Evolutionary conservation across 2,888 invertebrate species (phyloP).

Genomic region (Troilus luridus): DNA sequence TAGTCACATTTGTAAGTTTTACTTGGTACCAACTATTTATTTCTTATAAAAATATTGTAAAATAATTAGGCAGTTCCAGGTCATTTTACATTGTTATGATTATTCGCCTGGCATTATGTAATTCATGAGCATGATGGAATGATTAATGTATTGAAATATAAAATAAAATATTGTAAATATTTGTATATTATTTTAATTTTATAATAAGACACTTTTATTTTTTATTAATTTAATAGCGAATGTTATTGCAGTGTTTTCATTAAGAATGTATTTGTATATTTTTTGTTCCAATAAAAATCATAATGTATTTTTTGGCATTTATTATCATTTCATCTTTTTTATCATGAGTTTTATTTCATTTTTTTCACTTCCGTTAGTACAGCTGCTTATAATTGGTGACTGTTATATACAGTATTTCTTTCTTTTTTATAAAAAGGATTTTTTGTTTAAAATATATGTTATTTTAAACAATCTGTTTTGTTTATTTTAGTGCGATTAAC

Average conservation of each 20-base stretch:
- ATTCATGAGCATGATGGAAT: neutral
- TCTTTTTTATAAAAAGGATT: neutral
- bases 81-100: neutral
- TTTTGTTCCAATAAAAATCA: constrained; percentile 6
- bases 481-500: neutral
- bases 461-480: neutral
- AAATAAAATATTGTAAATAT: neutral
- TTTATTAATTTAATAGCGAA: neutral
- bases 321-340: neutral
- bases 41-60: neutral
- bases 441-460: neutral
- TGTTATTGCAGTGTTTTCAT: neutral
- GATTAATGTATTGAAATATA: neutral
- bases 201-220: neutral
- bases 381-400: neutral
- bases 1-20: no score
- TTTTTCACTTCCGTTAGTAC: neutral
- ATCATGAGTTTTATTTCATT: neutral
- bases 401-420: neutral
- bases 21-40: no score
- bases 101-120: neutral
- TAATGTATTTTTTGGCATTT: neutral
- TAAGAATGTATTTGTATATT: constrained; percentile 3
- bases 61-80: neutral
- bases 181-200: constrained; percentile 18